Conservation (phyloP, 37 sponge, comb jelly and placozoan genomes). For the Theonella swinhoei region DNA sequence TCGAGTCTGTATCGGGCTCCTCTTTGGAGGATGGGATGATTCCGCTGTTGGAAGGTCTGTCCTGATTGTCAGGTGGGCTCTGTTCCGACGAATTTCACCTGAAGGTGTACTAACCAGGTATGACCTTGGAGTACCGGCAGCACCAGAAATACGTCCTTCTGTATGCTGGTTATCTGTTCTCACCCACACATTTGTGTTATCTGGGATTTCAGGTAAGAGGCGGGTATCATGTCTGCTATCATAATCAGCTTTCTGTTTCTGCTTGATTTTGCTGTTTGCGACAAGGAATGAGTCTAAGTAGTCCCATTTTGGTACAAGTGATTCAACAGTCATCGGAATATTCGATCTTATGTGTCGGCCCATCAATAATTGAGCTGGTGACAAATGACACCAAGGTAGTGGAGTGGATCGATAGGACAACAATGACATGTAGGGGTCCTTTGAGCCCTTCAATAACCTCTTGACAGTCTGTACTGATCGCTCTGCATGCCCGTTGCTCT, state of each 20-base stretch:
- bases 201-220: not conserved
- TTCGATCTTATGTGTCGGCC: constrained; percentile 11
- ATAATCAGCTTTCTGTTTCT: constrained; percentile 32
- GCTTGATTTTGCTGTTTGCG: constrained; percentile 12
- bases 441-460: not conserved
- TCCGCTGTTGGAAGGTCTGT: too few species aligned
- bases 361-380: constrained; percentile 25
- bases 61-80: not conserved
- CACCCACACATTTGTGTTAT: constrained; percentile 46
- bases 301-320: constrained; percentile 40
- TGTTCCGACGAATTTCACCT: constrained; percentile 36
- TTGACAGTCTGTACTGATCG: constrained; percentile 39
- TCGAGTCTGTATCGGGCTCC: too few species aligned
- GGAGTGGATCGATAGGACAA: constrained; percentile 35
- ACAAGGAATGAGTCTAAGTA: constrained; percentile 27
- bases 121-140: constrained; percentile 33
- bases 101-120: constrained; percentile 30
- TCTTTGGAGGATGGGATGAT: too few species aligned
- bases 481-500: too few species aligned
- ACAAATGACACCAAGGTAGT: constrained; percentile 43
- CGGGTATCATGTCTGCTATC: constrained; percentile 18
- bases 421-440: constrained; percentile 16
- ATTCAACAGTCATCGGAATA: not conserved
- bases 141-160: not conserved
- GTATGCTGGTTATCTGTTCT: not conserved